phyloP scores from a whole-genome alignment of 2,113 vertebrate genomes.

The Tapirus terrestris region DNA sequence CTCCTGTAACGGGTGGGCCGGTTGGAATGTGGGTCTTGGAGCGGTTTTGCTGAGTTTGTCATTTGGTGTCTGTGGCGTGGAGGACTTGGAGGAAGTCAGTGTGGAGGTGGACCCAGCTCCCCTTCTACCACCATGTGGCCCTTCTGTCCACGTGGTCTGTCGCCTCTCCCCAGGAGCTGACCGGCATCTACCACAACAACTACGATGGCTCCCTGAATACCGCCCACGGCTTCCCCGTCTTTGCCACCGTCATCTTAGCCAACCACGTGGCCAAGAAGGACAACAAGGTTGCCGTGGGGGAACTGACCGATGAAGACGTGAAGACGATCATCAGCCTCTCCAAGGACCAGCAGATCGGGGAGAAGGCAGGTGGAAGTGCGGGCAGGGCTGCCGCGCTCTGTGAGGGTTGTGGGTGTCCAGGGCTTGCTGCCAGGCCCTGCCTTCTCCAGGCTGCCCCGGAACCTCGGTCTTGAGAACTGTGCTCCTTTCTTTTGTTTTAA shows the following conservation, averaged over 20 bases:
- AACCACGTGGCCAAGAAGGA: conserved; percentile 95
- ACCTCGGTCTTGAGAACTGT: not conserved
- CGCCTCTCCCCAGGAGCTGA: conserved; percentile 90
- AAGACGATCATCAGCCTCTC: conserved; percentile 94
- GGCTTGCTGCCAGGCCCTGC: not conserved
- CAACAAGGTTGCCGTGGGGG: conserved; percentile 92
- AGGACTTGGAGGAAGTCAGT: no score
- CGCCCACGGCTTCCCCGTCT: conserved; percentile 96
- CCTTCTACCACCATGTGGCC: not conserved
- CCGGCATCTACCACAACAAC: conserved; percentile 98
- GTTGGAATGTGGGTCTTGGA: not conserved
- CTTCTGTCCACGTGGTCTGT: not conserved
- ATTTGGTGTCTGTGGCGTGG: not conserved
- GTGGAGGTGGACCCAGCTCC: not conserved
- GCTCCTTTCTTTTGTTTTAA: not conserved
- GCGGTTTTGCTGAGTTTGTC: not conserved
- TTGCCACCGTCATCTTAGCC: conserved; percentile 97
- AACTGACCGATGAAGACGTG: conserved; percentile 97
- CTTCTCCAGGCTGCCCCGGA: not conserved
- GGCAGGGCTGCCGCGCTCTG: not conserved
- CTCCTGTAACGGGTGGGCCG: rapidly evolving
- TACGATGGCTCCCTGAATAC: conserved; percentile 98
- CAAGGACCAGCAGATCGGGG: conserved; percentile 96
- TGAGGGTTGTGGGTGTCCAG: not conserved
- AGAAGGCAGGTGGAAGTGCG: conserved; percentile 88